These are phyloP conservation scores for Echinarachnius parma DNA, from an alignment of 53 echinoderm and acorn worm species.

Conservation along the genomic window DNA sequence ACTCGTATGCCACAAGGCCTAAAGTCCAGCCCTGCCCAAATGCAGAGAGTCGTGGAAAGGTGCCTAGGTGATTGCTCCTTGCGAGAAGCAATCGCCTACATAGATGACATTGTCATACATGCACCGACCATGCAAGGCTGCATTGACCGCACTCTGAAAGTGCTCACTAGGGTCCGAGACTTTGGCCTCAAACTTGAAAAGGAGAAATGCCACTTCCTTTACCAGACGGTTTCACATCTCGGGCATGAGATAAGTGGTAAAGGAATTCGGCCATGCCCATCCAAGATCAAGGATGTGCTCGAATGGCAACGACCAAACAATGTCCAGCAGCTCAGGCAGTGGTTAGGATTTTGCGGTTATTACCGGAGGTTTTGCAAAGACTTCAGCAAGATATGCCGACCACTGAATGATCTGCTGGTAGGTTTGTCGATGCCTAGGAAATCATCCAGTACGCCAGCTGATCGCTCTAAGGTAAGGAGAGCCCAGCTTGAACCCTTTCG, in stretches of 20 bases:
- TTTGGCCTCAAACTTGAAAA: conserved; percentile 23
- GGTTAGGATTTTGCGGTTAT: conserved; percentile 19
- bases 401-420: conserved; percentile 5
- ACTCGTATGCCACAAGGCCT: conserved; percentile 5
- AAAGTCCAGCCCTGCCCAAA: conserved; percentile 30
- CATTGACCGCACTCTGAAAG: conserved; percentile 11
- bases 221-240: conserved; percentile 17
- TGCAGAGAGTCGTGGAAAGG: background rate
- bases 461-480: conserved; percentile 10
- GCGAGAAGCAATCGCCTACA: conserved; percentile 12
- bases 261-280: conserved; percentile 6
- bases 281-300: conserved; percentile 6
- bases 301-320: conserved; percentile 8
- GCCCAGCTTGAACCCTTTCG: conserved; percentile 22
- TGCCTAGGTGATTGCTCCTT: conserved; percentile 14
- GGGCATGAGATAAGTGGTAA: conserved; percentile 25
- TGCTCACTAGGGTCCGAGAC: conserved; percentile 1
- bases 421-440: conserved; percentile 25
- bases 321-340: conserved; percentile 11
- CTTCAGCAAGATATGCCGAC: conserved; percentile 16
- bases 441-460: background rate
- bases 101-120: conserved; percentile 36
- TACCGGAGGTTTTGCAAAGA: conserved; percentile 26
- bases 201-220: conserved; percentile 18
- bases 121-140: conserved; percentile 3